Evolutionary conservation across 2,888 invertebrate genomes (phyloP), one percentile per base, ranked within the genome.

Genomic region (Euplagia quadripunctaria): DNA sequence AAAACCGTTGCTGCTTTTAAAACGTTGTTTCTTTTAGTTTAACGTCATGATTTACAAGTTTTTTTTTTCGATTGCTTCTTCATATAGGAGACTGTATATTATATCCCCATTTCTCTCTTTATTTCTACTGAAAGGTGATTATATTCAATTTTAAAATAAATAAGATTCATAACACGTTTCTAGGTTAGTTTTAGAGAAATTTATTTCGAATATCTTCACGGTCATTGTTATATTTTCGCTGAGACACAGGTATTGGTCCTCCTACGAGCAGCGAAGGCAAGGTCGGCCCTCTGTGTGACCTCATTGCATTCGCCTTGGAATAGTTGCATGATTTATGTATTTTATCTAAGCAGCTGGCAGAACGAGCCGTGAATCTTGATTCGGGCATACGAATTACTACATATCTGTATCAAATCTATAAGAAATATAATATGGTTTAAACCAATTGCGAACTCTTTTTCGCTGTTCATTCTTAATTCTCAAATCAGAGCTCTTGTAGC

Each of bases 221-320:
- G 75, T 66, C 72, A 43, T 67, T 76, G 76, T 66, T 69, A 75
- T 43, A 76, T 73, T 77, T 78, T 79, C 71, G 71, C 79, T 77
- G 51, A 80, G 79, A 78, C 84, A 87, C 86, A 86, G 87, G 77
- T 77, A 87, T 89, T 81, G 87, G 89, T 92, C 91, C 92, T 91
- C 92, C 91, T 89, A 91, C 86, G 86, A 89, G 85, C 87, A 87
- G 90, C 90, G 91, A 91, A 91, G 91, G 91, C 94, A 94, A 94
- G 94, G 94, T 90, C 92, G 89, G 86, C 92, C 94, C 94, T 94
- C 93, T 92, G 92, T 92, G 90, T 93, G 94, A 90, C 95, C 94
- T 94, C 93, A 93, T 92, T 94, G 92, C 88, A 91, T 83, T 94
- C 89, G 92, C 94, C 95, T 95, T 95, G 95, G 91, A 95, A 95